Evolutionary conservation across 1,140 invertebrate species (phyloP), one percentile per base, ranked within the genome.

Genomic region (Eurosta solidaginis): DNA sequence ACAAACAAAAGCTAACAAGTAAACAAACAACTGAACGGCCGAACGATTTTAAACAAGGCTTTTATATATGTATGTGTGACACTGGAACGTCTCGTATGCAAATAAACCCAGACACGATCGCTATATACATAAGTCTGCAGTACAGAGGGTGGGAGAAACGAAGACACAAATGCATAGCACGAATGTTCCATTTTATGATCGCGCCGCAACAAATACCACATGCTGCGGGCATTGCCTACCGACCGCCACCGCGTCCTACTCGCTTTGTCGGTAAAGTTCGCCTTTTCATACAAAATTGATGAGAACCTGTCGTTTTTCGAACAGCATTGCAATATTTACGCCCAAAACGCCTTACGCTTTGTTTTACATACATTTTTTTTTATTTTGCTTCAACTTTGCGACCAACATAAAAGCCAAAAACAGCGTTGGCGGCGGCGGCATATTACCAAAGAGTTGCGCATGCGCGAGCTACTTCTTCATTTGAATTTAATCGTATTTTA

Each of bases 171-270:
- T 9, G 73, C 73, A 74, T 17, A 42, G 22, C 40, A 22, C 73
- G 17, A 76, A 76, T 76, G 49, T 29, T 47, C 50, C 75, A 76
- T 76, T 76, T 76, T 76, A 76, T 76, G 45, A 27, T 42, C 49
- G 27, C 40, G 73, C 40, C 73, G 54, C 33, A 78, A 79, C 59
- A n/a, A 68, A 68, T 68, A 33, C 33, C 59, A 68, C 59, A 68
- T 68, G 36, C 36, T 36, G 59, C n/a, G n/a, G n/a, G n/a, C n/a
- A n/a, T n/a, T n/a, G n/a, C n/a, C n/a, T n/a, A n/a, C n/a, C n/a
- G n/a, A n/a, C n/a, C n/a, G n/a, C n/a, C n/a, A n/a, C 33, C 59
- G 59, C 59, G 40, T 22, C 59, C 59, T 33, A 68, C 59, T 68
- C 59, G 59, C 17, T n/a, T n/a, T 68, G 59, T 29, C 59, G 29